Base-by-base conservation (phyloP, 2,797 vertebrate genomes). In the Tenualosa ilisha region DNA sequence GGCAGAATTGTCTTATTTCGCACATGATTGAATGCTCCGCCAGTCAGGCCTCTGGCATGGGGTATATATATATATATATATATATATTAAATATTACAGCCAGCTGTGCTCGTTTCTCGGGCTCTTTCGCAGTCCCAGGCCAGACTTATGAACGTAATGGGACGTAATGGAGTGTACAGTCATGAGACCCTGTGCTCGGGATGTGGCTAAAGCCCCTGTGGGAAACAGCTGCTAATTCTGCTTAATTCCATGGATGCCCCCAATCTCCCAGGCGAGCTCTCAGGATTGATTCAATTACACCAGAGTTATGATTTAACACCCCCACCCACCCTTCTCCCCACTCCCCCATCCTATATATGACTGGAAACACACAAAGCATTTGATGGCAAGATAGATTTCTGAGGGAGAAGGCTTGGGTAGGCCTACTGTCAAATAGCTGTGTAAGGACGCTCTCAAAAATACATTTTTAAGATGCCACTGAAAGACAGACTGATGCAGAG, bases 171-270 rank as follows among this genome's bases (percentile, higher is more conserved):
- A 79, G 72, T 79, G 72, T 79, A 79, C 72, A 79, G 72, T 79
- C 72, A 79, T 79, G 72, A 79, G 72, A 79, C 72, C 15, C 72
- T 40, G 43, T 46, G 72, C 72, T 79, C 40, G 40, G 72, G 40
- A 40, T 22, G 72, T 40, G 20, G 72, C 72, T 79, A 79, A 79
- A 79, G 9, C 90, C 90, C 92, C 92, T 90, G 85, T 87, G 93
- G 91, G 92, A 92, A 86, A 90, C 86, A 86, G 90, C 87, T 87
- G 90, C 92, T 94, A 94, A 94, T 94, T 94, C 90, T 87, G 86
- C 91, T 88, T 93, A 93, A 94, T 93, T 91, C 90, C 90, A 89
- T 89, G 91, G 91, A 89, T 91, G 91, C 91, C 91, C 92, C 92
- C 92, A 91, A 93, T 94, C 91, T 93, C 92, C 88, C 93, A 92